These are phyloP conservation scores for Sesamia inferens DNA, from an alignment of 2,888 invertebrate genomes.

Conservation along the genomic window DNA sequence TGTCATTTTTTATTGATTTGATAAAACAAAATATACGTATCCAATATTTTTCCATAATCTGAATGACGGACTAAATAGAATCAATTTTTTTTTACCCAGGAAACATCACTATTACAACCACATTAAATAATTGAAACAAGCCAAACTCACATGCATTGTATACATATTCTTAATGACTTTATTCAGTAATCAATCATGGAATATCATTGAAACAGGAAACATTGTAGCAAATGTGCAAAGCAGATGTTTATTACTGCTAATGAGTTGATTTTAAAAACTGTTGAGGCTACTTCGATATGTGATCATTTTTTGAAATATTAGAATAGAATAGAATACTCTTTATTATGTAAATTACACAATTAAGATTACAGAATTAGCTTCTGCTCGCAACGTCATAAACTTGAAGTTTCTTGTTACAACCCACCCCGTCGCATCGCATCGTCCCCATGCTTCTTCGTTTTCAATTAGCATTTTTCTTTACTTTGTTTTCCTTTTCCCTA, in stretches of 20 bases:
- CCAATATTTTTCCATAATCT: too few species aligned
- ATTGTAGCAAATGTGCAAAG: slow-evolving; percentile 59
- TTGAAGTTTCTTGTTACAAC: too few species aligned
- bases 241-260: slow-evolving; percentile 65
- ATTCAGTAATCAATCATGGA: slow-evolving; percentile 60
- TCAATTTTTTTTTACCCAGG: too few species aligned
- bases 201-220: slow-evolving; percentile 46
- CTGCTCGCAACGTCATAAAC: neutral
- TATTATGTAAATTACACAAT: too few species aligned
- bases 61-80: too few species aligned
- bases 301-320: neutral
- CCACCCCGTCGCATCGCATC: neutral
- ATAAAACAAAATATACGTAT: too few species aligned
- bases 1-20: too few species aligned
- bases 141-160: slow-evolving; percentile 38
- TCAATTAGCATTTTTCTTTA: neutral
- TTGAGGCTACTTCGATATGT: neutral
- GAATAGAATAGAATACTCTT: too few species aligned
- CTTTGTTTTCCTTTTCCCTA: neutral
- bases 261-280: slow-evolving; percentile 22
- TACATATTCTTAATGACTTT: slow-evolving; percentile 41
- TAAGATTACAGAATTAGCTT: too few species aligned
- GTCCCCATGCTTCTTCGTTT: neutral
- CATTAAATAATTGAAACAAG: slow-evolving; percentile 13
- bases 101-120: too few species aligned